These are phyloP conservation scores for Ischnus inquisitorius DNA, from an alignment of 2,888 invertebrate species.

Conservation along the genomic window DNA sequence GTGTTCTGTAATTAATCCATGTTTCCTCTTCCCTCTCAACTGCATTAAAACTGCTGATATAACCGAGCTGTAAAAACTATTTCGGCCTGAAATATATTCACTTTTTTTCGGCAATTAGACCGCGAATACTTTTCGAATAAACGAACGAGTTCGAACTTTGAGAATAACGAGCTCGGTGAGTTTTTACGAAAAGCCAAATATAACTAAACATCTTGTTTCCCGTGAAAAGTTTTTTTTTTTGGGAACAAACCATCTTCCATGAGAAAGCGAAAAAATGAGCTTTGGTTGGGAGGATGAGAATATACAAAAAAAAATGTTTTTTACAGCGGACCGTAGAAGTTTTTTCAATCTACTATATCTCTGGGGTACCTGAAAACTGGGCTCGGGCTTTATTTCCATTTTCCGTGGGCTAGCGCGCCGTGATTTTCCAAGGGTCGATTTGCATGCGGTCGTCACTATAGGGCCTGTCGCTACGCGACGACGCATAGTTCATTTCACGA, in stretches of 20 bases:
- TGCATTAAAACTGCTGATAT: too few relatives aligned
- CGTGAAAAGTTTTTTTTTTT: not conserved
- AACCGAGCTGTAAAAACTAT: too few relatives aligned
- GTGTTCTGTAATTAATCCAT: too few relatives aligned
- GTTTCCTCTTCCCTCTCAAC: too few relatives aligned
- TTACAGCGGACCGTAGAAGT: not conserved
- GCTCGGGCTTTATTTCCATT: constrained; percentile 19
- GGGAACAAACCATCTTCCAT: not conserved
- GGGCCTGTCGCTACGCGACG: constrained; percentile 39
- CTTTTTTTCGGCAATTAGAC: too few relatives aligned
- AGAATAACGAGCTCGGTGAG: too few relatives aligned
- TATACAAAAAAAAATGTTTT: not conserved
- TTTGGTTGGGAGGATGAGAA: not conserved
- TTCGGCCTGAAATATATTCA: too few relatives aligned
- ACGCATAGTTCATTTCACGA: constrained; percentile 38
- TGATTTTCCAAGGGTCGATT: constrained; percentile 39
- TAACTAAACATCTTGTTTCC: not conserved
- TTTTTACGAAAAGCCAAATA: too few relatives aligned
- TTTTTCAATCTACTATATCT: constrained; percentile 24
- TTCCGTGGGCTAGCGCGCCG: constrained; percentile 17
- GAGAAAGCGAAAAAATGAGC: not conserved
- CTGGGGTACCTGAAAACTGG: not conserved
- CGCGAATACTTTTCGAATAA: too few relatives aligned
- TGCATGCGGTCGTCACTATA: constrained; percentile 46
- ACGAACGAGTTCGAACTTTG: too few relatives aligned